Evolutionary conservation across 2,113 vertebrate genomes (phyloP).

Genomic region (Petroica traversi): DNA sequence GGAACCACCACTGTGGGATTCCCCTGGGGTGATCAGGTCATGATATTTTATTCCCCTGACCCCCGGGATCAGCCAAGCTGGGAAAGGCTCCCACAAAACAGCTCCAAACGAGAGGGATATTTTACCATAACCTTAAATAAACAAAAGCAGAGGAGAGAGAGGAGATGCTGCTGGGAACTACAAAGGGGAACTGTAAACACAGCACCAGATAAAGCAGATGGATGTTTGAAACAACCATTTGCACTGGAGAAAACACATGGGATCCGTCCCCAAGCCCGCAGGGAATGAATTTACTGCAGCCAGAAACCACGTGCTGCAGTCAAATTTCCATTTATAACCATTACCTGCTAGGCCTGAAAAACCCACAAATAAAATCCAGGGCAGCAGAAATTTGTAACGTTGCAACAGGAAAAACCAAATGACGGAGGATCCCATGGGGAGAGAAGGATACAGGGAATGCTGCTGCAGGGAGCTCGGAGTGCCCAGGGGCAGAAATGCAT

Average conservation of each 20-base stretch:
- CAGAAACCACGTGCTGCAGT: neutral
- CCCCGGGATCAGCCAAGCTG: neutral
- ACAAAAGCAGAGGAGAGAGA: neutral
- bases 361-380: neutral
- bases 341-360: neutral
- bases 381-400: neutral
- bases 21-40: neutral
- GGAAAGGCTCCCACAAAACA: neutral
- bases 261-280: neutral
- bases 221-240: neutral
- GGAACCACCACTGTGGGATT: neutral
- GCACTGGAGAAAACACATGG: neutral
- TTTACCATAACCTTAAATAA: slow-evolving; percentile 22
- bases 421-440: neutral
- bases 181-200: slow-evolving; percentile 33
- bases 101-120: neutral
- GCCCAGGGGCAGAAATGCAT: neutral
- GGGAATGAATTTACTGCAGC: neutral
- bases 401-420: neutral
- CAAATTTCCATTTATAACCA: neutral
- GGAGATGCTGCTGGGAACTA: slow-evolving; percentile 32
- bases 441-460: neutral
- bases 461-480: fast-evolving
- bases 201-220: slow-evolving; percentile 25
- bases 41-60: neutral